Percentiles rank a stretch among this genome's conserved stretches.
Conservation (phyloP, 2,113 vertebrate species). For the Agelaius phoeniceus region DNA sequence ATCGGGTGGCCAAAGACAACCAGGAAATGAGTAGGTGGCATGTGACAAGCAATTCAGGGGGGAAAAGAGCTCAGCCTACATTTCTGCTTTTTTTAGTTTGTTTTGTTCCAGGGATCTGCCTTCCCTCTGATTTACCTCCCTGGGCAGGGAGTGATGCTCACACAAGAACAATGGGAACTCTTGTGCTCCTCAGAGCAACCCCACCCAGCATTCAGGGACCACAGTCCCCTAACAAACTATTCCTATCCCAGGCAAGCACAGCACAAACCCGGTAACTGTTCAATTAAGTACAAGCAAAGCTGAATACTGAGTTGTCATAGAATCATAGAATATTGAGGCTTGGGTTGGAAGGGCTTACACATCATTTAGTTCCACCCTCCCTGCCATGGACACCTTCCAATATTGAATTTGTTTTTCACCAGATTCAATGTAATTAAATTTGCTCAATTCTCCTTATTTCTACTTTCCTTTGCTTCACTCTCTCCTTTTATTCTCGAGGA, state of each 20-base stretch:
- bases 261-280: not conserved
- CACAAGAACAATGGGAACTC: not conserved
- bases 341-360: not conserved
- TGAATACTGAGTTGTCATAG: not conserved
- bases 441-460: not conserved
- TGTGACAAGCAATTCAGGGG: not conserved
- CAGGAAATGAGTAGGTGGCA: slow-evolving; percentile 18
- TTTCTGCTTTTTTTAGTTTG: not conserved
- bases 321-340: not conserved
- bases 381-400: not conserved
- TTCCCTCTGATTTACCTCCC: not conserved
- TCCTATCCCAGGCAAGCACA: not conserved
- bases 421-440: not conserved
- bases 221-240: not conserved
- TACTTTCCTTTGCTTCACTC: not conserved
- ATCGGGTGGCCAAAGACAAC: not conserved
- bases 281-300: not conserved
- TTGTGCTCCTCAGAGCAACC: not conserved
- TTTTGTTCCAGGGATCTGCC: not conserved
- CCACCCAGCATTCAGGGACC: not conserved
- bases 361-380: not conserved
- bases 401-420: not conserved
- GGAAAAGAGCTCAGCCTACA: not conserved
- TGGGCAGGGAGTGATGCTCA: not conserved
- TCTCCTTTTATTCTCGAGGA: not conserved